These are phyloP conservation scores for Meriones unguiculatus DNA, from an alignment of 2,113 vertebrate genomes.

Conservation along the genomic window DNA sequence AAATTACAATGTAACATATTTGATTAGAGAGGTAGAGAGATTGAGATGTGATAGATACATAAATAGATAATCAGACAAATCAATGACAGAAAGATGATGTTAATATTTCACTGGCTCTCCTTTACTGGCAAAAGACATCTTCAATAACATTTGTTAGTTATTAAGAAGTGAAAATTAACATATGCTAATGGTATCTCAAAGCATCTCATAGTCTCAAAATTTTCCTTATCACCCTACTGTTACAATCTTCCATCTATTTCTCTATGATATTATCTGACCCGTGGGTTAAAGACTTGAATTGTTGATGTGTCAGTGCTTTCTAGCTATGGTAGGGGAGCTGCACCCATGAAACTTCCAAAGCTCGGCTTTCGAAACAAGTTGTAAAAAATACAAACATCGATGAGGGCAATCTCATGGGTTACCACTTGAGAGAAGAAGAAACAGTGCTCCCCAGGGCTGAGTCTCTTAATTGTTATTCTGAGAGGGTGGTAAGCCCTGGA, in stretches of 20 bases:
- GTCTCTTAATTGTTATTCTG: background rate
- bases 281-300: background rate
- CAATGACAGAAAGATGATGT: background rate
- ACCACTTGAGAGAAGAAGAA: background rate
- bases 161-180: background rate
- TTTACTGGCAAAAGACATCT: background rate
- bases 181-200: background rate
- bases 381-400: background rate
- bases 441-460: background rate
- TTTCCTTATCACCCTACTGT: background rate
- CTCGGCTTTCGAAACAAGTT: background rate
- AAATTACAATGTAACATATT: background rate
- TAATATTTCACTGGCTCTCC: constrained; percentile 6
- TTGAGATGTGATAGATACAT: background rate
- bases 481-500: background rate
- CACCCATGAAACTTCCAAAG: background rate
- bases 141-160: background rate
- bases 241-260: background rate
- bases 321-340: background rate
- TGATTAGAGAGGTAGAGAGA: too few relatives aligned
- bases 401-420: background rate
- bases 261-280: background rate
- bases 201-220: background rate
- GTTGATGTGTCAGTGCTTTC: background rate
- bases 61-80: background rate